A percentile compares a stretch with the other conserved stretches of the same genome.
These are phyloP conservation scores for Papilio glaucus DNA, from an alignment of 1,140 invertebrate species.

Conservation along the genomic window DNA sequence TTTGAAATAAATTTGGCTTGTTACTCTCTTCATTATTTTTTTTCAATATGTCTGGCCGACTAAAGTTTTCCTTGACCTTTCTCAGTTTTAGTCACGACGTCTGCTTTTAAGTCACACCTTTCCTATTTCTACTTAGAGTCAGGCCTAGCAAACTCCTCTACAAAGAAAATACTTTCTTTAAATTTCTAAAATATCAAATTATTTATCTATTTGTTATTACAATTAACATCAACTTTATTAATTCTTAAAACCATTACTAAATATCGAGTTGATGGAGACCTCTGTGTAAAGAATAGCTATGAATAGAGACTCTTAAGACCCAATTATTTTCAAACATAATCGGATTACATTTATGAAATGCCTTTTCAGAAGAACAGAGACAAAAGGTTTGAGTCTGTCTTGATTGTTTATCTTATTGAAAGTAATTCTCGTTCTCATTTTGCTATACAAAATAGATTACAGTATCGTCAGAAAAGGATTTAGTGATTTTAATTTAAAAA, in stretches of 20 bases:
- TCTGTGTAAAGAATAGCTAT: neutral
- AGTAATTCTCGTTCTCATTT: neutral
- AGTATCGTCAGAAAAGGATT: neutral
- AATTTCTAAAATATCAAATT: neutral
- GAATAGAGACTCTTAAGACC: neutral
- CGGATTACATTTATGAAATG: slow-evolving; percentile 12
- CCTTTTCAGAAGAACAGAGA: neutral
- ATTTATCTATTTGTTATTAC: neutral
- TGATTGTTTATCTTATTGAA: slow-evolving; percentile 3
- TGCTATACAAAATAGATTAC: neutral
- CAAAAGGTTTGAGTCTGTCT: neutral
- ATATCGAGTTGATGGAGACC: neutral
- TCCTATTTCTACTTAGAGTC: no score
- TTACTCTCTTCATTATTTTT: no score
- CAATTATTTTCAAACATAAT: slow-evolving; percentile 20
- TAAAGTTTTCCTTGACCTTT: no score
- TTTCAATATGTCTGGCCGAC: no score
- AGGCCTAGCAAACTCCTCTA: no score
- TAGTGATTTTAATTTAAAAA: neutral
- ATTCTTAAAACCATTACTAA: neutral
- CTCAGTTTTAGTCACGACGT: no score
- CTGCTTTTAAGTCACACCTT: no score
- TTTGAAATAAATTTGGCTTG: no score
- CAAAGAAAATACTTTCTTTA: neutral
- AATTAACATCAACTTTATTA: neutral